phyloP scores from a whole-genome alignment of 2,113 vertebrate genomes.

The Rhinolophus sinicus region DNA sequence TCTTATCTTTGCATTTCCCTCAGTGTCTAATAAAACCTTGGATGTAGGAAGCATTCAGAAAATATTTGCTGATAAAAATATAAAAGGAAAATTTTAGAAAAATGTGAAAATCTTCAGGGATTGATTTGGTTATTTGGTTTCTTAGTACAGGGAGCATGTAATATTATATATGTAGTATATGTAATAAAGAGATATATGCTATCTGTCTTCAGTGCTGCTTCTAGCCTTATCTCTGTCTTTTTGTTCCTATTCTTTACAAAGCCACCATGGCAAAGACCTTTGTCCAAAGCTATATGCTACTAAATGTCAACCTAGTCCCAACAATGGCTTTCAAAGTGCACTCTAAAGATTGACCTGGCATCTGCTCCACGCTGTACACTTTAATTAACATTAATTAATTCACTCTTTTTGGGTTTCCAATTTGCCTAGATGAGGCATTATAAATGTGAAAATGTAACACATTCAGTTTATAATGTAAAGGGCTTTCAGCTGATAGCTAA shows the following conservation, averaged over 20 bases:
- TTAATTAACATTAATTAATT: slow-evolving; percentile 81
- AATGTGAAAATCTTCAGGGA: background rate
- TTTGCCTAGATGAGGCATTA: slow-evolving; percentile 72
- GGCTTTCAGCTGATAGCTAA: slow-evolving; percentile 66
- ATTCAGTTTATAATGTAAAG: slow-evolving; percentile 70
- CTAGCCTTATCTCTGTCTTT: background rate
- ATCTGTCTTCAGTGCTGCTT: background rate
- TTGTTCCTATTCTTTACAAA: background rate
- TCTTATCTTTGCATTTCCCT: background rate
- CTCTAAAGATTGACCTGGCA: slow-evolving; percentile 60
- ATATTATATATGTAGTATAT: background rate
- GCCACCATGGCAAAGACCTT: background rate
- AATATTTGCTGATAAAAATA: background rate
- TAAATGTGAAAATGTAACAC: slow-evolving; percentile 68
- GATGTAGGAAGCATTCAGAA: background rate
- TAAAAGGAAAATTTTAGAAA: background rate
- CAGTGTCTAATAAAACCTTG: background rate
- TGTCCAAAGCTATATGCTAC: background rate
- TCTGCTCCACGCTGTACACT: slow-evolving; percentile 62
- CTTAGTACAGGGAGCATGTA: background rate
- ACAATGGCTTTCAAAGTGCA: background rate
- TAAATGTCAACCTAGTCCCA: background rate
- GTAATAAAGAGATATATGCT: background rate
- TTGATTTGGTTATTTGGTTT: background rate
- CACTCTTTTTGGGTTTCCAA: slow-evolving; percentile 70